A percentile compares a stretch with the other conserved stretches of the same genome.
phyloP scores from a whole-genome alignment of 2,888 invertebrate genomes.

The Drosophila meridionalis region DNA sequence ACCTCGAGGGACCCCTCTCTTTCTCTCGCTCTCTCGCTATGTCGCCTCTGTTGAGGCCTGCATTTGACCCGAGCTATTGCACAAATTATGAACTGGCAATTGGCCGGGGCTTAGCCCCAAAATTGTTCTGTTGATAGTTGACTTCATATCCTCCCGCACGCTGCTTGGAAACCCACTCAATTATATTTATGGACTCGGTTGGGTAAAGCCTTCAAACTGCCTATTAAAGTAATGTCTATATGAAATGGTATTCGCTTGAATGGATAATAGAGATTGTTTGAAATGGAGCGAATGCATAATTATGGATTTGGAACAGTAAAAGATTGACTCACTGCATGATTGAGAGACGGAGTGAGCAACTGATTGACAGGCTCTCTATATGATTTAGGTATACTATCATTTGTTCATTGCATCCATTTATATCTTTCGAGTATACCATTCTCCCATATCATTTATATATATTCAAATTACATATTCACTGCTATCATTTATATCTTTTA shows the following conservation, averaged over 20 bases:
- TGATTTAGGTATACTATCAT: not conserved
- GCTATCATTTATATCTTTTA: not conserved
- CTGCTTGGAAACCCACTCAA: not conserved
- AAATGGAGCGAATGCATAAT: not conserved
- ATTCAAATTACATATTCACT: not conserved
- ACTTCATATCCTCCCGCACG: not conserved
- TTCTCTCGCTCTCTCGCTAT: too few relatives aligned
- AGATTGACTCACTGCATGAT: not conserved
- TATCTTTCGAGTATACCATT: not conserved
- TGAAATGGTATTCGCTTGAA: conserved; percentile 1
- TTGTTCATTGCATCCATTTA: not conserved
- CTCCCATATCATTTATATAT: not conserved
- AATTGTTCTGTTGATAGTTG: conserved; percentile 28
- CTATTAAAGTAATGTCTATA: conserved; percentile 29
- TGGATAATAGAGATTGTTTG: not conserved
- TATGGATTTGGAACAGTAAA: not conserved
- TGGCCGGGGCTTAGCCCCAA: conserved; percentile 27
- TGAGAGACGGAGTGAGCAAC: not conserved
- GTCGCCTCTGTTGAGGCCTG: conserved; percentile 12
- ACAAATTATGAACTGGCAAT: conserved; percentile 63
- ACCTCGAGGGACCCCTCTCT: not conserved
- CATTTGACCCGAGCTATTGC: conserved; percentile 45
- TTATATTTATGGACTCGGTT: conserved; percentile 11
- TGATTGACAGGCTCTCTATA: not conserved
- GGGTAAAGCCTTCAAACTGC: not conserved